These are phyloP conservation scores for Charina bottae DNA, from an alignment of 2,113 vertebrate species.

Conservation along the genomic window DNA sequence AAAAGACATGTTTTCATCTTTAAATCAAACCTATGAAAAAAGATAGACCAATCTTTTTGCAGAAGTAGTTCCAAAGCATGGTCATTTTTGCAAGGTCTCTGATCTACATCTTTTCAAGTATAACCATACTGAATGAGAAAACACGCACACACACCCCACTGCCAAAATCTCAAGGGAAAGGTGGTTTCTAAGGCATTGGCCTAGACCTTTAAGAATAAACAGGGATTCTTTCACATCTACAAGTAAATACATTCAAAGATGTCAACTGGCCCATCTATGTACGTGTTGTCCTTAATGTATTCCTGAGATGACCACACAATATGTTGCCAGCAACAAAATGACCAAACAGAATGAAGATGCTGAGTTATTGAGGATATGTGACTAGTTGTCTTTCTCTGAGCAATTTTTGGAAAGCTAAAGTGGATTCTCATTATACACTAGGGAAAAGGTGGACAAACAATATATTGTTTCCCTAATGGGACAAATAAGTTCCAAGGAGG, in stretches of 20 bases:
- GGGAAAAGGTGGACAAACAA: not conserved
- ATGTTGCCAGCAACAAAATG: not conserved
- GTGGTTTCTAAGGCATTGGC: not conserved
- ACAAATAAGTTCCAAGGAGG: not conserved
- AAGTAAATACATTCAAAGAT: not conserved
- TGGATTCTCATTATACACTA: not conserved
- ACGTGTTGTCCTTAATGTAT: not conserved
- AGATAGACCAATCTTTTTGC: not conserved
- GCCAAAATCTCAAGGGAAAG: not conserved
- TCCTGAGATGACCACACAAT: not conserved
- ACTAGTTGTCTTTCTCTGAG: not conserved
- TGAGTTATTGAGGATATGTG: not conserved
- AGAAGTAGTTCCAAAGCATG: not conserved
- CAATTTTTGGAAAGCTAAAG: not conserved
- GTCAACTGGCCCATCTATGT: not conserved
- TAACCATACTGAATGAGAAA: not conserved
- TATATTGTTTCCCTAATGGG: not conserved
- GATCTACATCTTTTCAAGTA: not conserved
- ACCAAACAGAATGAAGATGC: not conserved
- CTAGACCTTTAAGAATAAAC: not conserved
- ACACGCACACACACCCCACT: not conserved
- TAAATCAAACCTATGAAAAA: not conserved
- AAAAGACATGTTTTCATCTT: not conserved
- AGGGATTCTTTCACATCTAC: not conserved
- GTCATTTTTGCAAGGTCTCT: not conserved